A percentile compares a stretch with the other conserved stretches of the same genome.
Evolutionary conservation across 2,113 vertebrate genomes (phyloP).

Genomic region (Tauraco erythrolophus): DNA sequence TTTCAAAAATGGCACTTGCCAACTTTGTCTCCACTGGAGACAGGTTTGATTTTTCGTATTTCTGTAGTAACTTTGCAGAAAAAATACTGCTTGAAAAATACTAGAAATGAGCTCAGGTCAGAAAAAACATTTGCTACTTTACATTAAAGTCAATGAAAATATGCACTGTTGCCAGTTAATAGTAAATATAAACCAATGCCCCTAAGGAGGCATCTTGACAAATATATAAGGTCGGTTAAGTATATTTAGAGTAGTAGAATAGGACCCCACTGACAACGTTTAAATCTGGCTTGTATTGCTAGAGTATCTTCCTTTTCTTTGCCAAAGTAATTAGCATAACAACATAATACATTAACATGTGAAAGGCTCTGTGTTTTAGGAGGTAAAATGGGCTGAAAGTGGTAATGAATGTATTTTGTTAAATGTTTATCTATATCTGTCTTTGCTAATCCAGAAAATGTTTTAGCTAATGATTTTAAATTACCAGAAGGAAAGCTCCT

Average conservation of each 20-base stretch:
- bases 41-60: background rate
- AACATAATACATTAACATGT: background rate
- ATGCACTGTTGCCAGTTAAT: background rate
- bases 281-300: background rate
- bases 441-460: background rate
- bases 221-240: background rate
- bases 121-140: background rate
- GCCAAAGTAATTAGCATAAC: background rate
- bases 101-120: background rate
- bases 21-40: background rate
- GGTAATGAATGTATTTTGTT: background rate
- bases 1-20: background rate
- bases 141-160: background rate
- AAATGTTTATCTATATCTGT: background rate
- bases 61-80: background rate
- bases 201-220: background rate
- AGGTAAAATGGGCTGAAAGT: background rate
- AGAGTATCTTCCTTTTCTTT: rapidly evolving
- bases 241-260: background rate
- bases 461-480: background rate
- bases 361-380: background rate
- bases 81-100: background rate
- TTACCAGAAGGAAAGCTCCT: background rate
- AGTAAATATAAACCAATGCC: background rate
- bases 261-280: background rate